A percentile compares a stretch with the other conserved stretches of the same genome.
These are phyloP conservation scores for Ptychobarbus kaznakovi DNA, from an alignment of 2,797 vertebrate genomes.

Conservation along the genomic window DNA sequence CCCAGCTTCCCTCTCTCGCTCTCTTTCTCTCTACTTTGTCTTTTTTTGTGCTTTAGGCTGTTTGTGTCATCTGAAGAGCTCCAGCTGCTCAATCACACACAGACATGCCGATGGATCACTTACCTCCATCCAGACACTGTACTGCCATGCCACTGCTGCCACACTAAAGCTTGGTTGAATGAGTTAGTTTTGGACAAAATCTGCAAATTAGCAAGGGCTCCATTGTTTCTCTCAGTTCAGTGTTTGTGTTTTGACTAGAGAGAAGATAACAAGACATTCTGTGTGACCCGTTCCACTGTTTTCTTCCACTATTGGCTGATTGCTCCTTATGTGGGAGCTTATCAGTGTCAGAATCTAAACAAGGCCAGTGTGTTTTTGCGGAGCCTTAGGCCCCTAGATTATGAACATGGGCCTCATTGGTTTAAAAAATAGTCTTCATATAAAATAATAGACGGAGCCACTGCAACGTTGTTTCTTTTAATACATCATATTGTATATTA, in stretches of 20 bases:
- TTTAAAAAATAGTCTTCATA: not conserved
- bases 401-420: not conserved
- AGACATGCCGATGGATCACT: constrained; percentile 46
- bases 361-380: not conserved
- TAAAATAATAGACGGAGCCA: not conserved
- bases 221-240: constrained; percentile 29
- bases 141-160: constrained; percentile 36
- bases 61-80: constrained; percentile 58
- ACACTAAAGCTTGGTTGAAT: constrained; percentile 35
- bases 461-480: not conserved
- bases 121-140: constrained; percentile 38
- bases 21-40: constrained; percentile 18
- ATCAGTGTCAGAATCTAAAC: constrained; percentile 32
- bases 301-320: constrained; percentile 25
- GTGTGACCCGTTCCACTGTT: constrained; percentile 23
- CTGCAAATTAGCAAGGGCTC: constrained; percentile 44
- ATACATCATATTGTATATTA: not conserved
- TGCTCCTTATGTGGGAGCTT: constrained; percentile 11
- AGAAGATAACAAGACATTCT: constrained; percentile 47
- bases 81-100: constrained; percentile 58
- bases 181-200: constrained; percentile 44
- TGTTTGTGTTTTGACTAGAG: constrained; percentile 56
- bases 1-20: constrained; percentile 52
- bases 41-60: constrained; percentile 51
- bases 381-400: not conserved